Conservation (phyloP, 2,113 vertebrate genomes). For the Ardeotis arabs region DNA sequence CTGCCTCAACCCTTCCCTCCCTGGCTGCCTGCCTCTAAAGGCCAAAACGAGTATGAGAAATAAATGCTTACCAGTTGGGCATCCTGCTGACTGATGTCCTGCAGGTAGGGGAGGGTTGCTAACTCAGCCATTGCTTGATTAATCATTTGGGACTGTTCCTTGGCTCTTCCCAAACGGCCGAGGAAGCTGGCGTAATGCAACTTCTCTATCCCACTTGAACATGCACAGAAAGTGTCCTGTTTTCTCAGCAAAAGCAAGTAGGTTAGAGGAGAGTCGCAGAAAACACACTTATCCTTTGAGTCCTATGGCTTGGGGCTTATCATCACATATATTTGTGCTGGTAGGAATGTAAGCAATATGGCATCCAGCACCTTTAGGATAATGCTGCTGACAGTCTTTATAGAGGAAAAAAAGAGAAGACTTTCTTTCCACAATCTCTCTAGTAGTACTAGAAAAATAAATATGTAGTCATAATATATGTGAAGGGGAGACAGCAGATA, state of each 20-base stretch:
- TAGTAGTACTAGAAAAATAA: slow-evolving; percentile 39
- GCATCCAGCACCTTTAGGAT: slow-evolving; percentile 7
- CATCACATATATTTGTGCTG: not conserved
- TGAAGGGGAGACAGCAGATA: slow-evolving; percentile 2
- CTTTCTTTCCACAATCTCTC: not conserved
- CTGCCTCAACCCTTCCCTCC: not conserved
- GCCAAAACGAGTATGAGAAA: slow-evolving; percentile 45
- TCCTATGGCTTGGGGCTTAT: not conserved
- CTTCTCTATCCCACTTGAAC: slow-evolving; percentile 76
- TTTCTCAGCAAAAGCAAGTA: not conserved
- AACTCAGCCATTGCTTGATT: slow-evolving; percentile 80
- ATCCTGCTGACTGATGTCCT: slow-evolving; percentile 74
- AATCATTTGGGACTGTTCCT: slow-evolving; percentile 74
- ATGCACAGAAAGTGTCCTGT: slow-evolving; percentile 55
- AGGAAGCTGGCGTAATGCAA: slow-evolving; percentile 75
- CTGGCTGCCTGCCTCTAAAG: slow-evolving; percentile 29
- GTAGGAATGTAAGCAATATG: not conserved
- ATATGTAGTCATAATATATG: not conserved
- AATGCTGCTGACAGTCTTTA: not conserved
- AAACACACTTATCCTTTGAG: not conserved
- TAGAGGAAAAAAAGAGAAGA: not conserved
- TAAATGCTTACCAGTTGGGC: slow-evolving; percentile 60
- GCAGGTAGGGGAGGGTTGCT: slow-evolving; percentile 77
- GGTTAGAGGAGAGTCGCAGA: not conserved
- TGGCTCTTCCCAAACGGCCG: slow-evolving; percentile 59